A percentile compares a stretch with the other conserved stretches of the same genome.
phyloP scores from a whole-genome alignment of 2,797 vertebrate genomes.

The Schizothorax lantsangensis region DNA sequence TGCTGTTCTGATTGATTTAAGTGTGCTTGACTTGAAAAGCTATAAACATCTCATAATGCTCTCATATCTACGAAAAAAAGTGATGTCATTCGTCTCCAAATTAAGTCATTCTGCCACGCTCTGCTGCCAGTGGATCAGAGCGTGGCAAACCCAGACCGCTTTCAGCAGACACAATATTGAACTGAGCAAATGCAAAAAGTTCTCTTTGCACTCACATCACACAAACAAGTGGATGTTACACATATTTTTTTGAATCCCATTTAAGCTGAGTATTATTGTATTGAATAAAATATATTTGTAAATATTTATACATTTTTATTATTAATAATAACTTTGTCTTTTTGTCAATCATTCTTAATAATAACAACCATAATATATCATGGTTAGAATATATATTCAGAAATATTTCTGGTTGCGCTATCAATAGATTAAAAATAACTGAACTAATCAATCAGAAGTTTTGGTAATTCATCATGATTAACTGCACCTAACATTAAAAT shows the following conservation, averaged over 20 bases:
- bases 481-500: too few species aligned
- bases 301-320: background rate
- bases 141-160: background rate
- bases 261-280: background rate
- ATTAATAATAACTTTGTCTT: background rate
- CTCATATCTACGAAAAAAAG: background rate
- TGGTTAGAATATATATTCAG: too few species aligned
- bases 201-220: background rate
- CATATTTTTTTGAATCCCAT: background rate
- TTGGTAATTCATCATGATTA: too few species aligned
- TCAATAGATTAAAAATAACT: too few species aligned
- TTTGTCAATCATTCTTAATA: background rate
- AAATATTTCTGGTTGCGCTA: too few species aligned
- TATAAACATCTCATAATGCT: background rate
- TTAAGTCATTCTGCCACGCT: background rate
- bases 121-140: background rate
- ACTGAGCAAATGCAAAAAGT: background rate
- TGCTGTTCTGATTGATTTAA: background rate
- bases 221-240: background rate
- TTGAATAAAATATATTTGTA: background rate
- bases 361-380: too few species aligned
- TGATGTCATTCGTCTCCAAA: background rate
- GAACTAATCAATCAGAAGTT: too few species aligned
- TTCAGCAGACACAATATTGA: background rate
- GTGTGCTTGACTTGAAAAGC: background rate